Evolutionary conservation across 2,888 invertebrate genomes (phyloP).

Genomic region (Papilio protenor): DNA sequence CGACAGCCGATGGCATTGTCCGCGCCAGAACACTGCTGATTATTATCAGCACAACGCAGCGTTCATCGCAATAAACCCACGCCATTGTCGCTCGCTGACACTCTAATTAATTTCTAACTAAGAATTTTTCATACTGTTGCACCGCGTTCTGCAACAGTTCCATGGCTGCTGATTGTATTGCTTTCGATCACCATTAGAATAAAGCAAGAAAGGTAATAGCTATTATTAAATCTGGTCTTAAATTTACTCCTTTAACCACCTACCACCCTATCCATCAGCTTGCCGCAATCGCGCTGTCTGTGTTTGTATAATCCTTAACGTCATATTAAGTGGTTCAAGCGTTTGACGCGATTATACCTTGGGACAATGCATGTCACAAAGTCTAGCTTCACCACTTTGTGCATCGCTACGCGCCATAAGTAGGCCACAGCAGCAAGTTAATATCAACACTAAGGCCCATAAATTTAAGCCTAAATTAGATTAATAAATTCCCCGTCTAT

Average conservation of each 20-base stretch:
- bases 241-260: neutral
- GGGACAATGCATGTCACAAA: conserved; percentile 64
- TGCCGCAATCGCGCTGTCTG: conserved; percentile 29
- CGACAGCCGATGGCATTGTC: conserved; percentile 50
- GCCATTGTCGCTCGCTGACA: conserved; percentile 27
- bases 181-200: no score
- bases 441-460: conserved; percentile 54
- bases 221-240: no score
- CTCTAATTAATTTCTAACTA: conserved; percentile 32
- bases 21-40: conserved; percentile 48
- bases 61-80: conserved; percentile 32
- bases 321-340: conserved; percentile 66
- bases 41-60: conserved; percentile 37
- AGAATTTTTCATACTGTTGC: conserved; percentile 1
- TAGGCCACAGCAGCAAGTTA: conserved; percentile 48
- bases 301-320: conserved; percentile 46
- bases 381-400: conserved; percentile 50
- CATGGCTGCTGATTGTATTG: neutral
- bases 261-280: neutral
- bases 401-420: conserved; percentile 38
- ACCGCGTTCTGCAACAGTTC: no score
- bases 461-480: conserved; percentile 31
- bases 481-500: conserved; percentile 18
- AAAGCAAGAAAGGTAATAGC: no score
- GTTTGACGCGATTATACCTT: conserved; percentile 67